phyloP scores from a whole-genome alignment of 2,797 vertebrate genomes.

The Varecia variegata region DNA sequence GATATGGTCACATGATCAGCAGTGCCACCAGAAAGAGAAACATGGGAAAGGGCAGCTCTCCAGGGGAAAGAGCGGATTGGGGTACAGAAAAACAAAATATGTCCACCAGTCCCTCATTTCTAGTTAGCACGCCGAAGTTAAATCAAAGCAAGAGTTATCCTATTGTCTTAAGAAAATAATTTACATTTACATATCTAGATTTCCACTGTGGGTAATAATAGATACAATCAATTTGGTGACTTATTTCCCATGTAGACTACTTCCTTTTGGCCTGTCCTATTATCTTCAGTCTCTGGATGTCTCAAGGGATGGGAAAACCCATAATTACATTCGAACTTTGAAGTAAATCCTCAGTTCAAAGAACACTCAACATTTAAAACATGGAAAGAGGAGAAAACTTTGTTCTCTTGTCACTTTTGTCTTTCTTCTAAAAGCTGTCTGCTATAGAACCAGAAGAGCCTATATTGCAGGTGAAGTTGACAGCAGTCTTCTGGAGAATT shows the following conservation, averaged over 20 bases:
- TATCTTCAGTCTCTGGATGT: neutral
- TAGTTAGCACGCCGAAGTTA: neutral
- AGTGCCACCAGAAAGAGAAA: neutral
- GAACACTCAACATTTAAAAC: neutral
- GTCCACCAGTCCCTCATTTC: neutral
- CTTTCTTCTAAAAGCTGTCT: neutral
- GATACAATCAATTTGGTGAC: neutral
- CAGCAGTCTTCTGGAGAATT: neutral
- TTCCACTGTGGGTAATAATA: neutral
- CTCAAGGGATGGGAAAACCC: neutral
- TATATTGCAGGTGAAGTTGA: neutral
- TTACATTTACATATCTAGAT: neutral
- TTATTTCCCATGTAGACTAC: neutral
- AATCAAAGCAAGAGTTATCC: neutral
- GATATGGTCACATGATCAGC: neutral
- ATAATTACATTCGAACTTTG: neutral
- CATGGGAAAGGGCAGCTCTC: neutral
- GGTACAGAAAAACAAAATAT: neutral
- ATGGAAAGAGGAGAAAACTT: neutral
- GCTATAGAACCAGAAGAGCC: neutral
- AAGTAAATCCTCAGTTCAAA: neutral
- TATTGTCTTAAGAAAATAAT: neutral
- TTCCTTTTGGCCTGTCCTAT: neutral
- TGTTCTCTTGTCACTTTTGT: neutral
- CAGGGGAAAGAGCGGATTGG: accelerated